These are phyloP conservation scores for Rhea americana DNA, from an alignment of 2,113 vertebrate species.

Conservation along the genomic window DNA sequence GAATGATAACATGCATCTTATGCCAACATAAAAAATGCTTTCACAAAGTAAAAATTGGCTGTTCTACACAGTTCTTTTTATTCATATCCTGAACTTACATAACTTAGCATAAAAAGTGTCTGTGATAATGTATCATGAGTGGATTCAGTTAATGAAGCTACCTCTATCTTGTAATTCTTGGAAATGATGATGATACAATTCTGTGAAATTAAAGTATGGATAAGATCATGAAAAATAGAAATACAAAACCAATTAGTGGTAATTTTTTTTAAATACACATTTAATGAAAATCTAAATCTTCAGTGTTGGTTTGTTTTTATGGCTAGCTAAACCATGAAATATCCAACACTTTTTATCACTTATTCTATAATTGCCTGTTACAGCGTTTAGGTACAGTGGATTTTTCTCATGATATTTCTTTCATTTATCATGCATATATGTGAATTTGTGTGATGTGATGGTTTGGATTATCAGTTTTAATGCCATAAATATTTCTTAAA, in stretches of 20 bases:
- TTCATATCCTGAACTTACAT: neutral
- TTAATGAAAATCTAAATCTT: neutral
- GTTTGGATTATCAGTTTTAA: neutral
- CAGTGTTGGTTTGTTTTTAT: neutral
- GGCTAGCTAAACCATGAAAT: neutral
- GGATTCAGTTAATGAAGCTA: neutral
- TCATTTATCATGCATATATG: neutral
- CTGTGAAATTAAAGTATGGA: conserved; percentile 5
- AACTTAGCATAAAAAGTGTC: neutral
- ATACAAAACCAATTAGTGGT: neutral
- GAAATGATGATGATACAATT: neutral
- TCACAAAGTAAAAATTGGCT: neutral
- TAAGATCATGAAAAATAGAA: neutral
- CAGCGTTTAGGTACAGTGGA: neutral
- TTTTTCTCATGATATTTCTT: neutral
- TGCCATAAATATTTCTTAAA: neutral
- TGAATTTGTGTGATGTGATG: neutral
- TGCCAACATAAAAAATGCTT: neutral
- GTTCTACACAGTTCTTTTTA: neutral
- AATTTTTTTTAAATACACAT: neutral
- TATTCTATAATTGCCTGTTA: neutral
- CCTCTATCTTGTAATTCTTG: neutral
- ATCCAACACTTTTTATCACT: neutral
- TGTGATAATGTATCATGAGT: neutral
- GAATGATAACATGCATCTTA: neutral